Evolutionary conservation across 1,140 invertebrate species (phyloP).

Genomic region (Halyomorpha halys): DNA sequence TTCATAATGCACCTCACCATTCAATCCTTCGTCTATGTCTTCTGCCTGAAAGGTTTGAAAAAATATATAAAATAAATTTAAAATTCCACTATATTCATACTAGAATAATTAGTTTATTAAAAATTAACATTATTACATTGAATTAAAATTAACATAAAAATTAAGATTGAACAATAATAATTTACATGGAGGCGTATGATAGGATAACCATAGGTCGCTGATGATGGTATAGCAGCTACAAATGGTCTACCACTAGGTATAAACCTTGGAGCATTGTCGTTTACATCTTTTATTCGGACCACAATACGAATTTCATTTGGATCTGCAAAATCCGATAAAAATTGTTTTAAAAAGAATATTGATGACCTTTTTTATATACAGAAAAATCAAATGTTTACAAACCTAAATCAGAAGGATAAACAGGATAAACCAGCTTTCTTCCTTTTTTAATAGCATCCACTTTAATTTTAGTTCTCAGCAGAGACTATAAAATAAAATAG

Average conservation of each 20-base stretch:
- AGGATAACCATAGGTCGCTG: conserved; percentile 66
- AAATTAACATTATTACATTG: no score
- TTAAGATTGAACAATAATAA: background rate
- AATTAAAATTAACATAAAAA: no score
- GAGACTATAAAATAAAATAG: conserved; percentile 35
- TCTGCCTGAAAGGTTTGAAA: conserved; percentile 43
- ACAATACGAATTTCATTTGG: conserved; percentile 56
- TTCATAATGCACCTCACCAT: conserved; percentile 68
- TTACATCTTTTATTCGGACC: conserved; percentile 63
- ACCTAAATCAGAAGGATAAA: conserved; percentile 52
- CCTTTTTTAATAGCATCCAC: conserved; percentile 56
- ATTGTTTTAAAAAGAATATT: background rate
- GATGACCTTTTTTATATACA: background rate
- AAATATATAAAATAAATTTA: background rate
- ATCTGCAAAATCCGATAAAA: conserved; percentile 33
- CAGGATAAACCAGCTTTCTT: conserved; percentile 53
- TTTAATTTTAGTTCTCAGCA: conserved; percentile 55
- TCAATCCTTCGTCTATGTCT: conserved; percentile 62
- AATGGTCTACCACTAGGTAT: conserved; percentile 56
- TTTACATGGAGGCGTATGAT: conserved; percentile 56
- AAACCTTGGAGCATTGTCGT: conserved; percentile 71
- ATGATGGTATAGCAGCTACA: conserved; percentile 64
- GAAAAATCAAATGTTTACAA: conserved; percentile 25
- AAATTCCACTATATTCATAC: background rate
- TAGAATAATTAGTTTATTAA: no score